Evolutionary conservation across 2,888 invertebrate species (phyloP).

Genomic region (Eubasilissa splendida): DNA sequence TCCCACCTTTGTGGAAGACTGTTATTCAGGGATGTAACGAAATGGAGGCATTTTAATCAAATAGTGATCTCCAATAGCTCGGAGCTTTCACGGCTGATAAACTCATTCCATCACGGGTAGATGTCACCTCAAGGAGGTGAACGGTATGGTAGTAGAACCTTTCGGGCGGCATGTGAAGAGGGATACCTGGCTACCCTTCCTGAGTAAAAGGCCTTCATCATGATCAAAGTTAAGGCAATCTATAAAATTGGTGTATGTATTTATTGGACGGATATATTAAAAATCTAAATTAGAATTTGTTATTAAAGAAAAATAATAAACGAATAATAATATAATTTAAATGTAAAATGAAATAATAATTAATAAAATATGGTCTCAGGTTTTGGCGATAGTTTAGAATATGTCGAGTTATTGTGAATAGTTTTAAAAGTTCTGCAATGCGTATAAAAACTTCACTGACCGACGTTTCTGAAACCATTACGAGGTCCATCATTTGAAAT

Average conservation of each 20-base stretch:
- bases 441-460: no score
- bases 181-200: background rate
- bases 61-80: slow-evolving; percentile 40
- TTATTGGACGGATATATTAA: background rate
- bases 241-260: slow-evolving; percentile 16
- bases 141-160: slow-evolving; percentile 9
- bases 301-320: no score
- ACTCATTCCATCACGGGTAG: slow-evolving; percentile 29
- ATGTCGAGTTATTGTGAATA: no score
- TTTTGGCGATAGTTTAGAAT: no score
- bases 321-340: no score
- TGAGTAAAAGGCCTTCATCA: background rate
- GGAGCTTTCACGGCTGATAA: slow-evolving; percentile 34
- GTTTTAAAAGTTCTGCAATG: no score
- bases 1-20: background rate
- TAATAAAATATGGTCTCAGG: no score
- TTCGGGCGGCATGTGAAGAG: background rate
- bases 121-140: slow-evolving; percentile 20
- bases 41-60: slow-evolving; percentile 44
- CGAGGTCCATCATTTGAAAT: no score
- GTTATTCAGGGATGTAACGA: slow-evolving; percentile 33
- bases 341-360: no score
- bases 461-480: no score
- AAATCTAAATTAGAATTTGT: no score
- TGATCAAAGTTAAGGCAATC: slow-evolving; percentile 27